Percentiles rank a stretch among this genome's conserved stretches.
These are phyloP conservation scores for Amiota communis DNA, from an alignment of 2,888 invertebrate species.

Conservation along the genomic window DNA sequence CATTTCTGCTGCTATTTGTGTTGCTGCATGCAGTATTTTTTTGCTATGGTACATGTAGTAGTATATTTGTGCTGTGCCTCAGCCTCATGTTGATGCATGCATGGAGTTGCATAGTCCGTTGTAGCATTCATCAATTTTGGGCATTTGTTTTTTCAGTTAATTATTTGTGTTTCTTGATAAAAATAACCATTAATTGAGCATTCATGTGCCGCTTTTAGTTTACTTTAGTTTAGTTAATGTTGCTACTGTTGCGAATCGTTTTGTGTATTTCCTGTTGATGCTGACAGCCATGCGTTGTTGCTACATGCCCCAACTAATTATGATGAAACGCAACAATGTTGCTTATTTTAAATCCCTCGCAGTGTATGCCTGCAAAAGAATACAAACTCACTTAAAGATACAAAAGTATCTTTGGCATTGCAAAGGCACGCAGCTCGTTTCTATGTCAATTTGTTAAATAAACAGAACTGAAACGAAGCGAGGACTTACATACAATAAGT, in stretches of 20 bases:
- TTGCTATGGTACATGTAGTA: too few relatives aligned
- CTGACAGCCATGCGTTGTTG: constrained; percentile 30
- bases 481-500: not conserved
- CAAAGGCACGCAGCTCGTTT: not conserved
- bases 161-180: not conserved
- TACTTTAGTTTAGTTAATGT: constrained; percentile 24
- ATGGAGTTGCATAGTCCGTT: not conserved
- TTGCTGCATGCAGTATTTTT: constrained; percentile 55
- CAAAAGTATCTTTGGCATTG: too few relatives aligned
- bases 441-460: constrained; percentile 17
- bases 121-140: too few relatives aligned
- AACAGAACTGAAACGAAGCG: constrained; percentile 21
- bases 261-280: too few relatives aligned
- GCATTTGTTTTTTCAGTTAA: not conserved
- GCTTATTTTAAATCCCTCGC: not conserved
- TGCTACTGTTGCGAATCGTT: too few relatives aligned
- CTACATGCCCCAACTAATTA: constrained; percentile 24
- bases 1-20: constrained; percentile 59
- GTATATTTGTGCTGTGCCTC: too few relatives aligned
- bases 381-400: too few relatives aligned
- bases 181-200: constrained; percentile 27
- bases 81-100: not conserved
- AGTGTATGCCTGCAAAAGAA: not conserved
- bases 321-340: constrained; percentile 33
- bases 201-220: constrained; percentile 42